Evolutionary conservation across 92 coral and sea anemone genomes (phyloP).

Genomic region (Phenganax stokvisi): DNA sequence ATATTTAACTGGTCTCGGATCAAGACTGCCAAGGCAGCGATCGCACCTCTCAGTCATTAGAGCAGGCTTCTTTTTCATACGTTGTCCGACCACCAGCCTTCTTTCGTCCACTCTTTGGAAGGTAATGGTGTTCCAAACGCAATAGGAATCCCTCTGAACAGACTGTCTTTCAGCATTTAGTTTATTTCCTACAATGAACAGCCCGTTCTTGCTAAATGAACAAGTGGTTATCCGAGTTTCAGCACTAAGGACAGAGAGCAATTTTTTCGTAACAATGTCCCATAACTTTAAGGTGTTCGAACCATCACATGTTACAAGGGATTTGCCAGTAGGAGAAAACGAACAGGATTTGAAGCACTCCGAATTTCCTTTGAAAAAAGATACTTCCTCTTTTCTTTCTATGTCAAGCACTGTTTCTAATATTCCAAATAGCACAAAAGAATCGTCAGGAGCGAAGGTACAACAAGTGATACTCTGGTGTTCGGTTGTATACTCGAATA

Average conservation of each 20-base stretch:
- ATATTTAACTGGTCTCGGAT: too few species aligned
- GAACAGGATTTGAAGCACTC: too few species aligned
- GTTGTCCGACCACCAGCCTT: not conserved
- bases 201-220: not conserved
- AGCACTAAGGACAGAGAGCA: too few species aligned
- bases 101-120: not conserved
- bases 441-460: not conserved
- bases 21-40: not conserved
- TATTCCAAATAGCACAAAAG: not conserved
- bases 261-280: too few species aligned
- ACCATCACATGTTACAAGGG: too few species aligned
- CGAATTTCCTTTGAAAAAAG: too few species aligned
- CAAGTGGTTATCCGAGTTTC: not conserved
- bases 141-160: not conserved
- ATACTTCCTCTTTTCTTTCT: too few species aligned
- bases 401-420: too few species aligned
- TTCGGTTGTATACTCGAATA: not conserved
- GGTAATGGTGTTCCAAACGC: slow-evolving; percentile 17
- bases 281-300: too few species aligned
- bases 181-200: not conserved
- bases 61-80: not conserved
- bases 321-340: too few species aligned
- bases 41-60: not conserved
- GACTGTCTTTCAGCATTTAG: not conserved
- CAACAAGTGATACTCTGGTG: not conserved